A percentile compares a stretch with the other conserved stretches of the same genome.
Evolutionary conservation across 2,797 vertebrate genomes (phyloP).

Genomic region (Thamnophis elegans): DNA sequence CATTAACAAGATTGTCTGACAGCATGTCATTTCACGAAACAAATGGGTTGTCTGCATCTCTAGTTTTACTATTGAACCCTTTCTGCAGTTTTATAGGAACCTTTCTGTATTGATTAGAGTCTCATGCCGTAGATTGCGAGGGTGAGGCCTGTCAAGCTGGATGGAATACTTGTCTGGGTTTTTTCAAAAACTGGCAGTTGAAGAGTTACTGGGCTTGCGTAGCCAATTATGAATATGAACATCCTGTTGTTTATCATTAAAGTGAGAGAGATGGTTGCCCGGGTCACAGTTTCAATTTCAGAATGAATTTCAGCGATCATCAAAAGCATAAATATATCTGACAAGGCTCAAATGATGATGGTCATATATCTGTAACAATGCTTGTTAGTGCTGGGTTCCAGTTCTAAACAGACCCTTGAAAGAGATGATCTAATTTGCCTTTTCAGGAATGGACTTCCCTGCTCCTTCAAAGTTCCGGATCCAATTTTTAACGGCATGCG

Average conservation of each 20-base stretch:
- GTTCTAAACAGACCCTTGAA: neutral
- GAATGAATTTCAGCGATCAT: neutral
- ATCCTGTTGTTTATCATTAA: neutral
- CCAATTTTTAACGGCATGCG: no score
- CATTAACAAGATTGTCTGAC: neutral
- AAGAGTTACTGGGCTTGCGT: neutral
- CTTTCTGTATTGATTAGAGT: neutral
- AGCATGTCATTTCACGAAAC: neutral
- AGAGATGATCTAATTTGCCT: neutral
- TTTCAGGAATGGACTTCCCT: neutral
- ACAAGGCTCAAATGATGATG: neutral
- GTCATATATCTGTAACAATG: neutral
- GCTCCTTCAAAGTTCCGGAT: neutral
- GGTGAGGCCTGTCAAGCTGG: neutral
- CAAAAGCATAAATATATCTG: neutral
- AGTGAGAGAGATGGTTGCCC: neutral
- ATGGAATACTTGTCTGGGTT: neutral
- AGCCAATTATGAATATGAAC: neutral
- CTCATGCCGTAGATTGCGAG: neutral
- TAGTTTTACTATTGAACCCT: neutral
- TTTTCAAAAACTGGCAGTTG: neutral
- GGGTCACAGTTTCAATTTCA: neutral
- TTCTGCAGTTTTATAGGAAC: slow-evolving; percentile 1
- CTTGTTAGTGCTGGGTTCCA: neutral
- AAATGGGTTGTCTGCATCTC: neutral